A percentile compares a stretch with the other conserved stretches of the same genome.
phyloP scores from a whole-genome alignment of 2,113 vertebrate species.

The Dromiciops gliroides region DNA sequence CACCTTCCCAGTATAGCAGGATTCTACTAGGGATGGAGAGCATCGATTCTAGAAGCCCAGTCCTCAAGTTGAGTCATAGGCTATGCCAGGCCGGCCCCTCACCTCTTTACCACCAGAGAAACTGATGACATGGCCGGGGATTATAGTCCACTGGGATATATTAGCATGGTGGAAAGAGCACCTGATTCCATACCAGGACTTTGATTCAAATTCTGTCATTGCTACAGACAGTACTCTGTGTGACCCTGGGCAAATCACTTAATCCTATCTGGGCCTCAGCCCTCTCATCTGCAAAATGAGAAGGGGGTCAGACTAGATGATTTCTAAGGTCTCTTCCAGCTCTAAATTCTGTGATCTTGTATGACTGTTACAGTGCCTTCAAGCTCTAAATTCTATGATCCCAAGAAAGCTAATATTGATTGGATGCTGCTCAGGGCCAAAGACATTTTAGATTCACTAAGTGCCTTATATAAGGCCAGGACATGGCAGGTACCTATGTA shows the following conservation, averaged over 20 bases:
- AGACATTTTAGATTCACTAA: neutral
- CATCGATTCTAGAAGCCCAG: slow-evolving; percentile 35
- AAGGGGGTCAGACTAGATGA: neutral
- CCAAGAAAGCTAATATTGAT: neutral
- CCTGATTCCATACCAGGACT: neutral
- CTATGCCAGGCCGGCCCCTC: neutral
- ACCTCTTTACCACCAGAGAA: neutral
- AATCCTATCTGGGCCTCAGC: neutral
- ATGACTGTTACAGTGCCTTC: neutral
- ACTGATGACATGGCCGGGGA: neutral
- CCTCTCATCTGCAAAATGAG: neutral
- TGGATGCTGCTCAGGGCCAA: neutral
- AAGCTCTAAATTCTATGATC: neutral
- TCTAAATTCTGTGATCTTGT: neutral
- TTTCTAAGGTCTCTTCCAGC: neutral
- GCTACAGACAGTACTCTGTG: neutral
- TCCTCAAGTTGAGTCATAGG: slow-evolving; percentile 50
- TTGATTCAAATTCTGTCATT: neutral
- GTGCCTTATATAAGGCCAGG: neutral
- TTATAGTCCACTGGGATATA: neutral
- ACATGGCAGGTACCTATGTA: neutral
- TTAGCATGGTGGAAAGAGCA: neutral
- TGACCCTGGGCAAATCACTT: neutral
- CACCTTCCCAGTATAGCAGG: neutral
- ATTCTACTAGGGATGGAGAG: slow-evolving; percentile 13